phyloP scores from a whole-genome alignment of 2,113 vertebrate genomes.

The Scolopax mira region DNA sequence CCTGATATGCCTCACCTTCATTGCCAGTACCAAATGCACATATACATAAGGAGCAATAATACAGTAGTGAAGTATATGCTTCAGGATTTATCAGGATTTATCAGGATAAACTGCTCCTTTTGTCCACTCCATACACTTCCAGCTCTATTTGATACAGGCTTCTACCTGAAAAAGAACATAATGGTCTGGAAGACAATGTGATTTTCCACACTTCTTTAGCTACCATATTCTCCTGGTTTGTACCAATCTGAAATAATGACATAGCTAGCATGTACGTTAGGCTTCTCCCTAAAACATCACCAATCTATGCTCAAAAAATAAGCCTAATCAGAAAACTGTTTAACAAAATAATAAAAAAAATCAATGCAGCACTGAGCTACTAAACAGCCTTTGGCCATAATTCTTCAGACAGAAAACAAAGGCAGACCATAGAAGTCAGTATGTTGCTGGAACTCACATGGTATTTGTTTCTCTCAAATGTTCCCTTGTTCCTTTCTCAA shows the following conservation, averaged over 20 bases:
- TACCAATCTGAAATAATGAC: neutral
- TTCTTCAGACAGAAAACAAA: neutral
- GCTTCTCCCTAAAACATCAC: neutral
- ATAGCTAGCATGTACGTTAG: neutral
- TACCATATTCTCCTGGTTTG: neutral
- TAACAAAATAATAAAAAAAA: neutral
- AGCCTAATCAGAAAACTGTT: neutral
- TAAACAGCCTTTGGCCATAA: neutral
- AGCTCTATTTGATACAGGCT: neutral
- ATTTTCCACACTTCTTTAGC: neutral
- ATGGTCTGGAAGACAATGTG: neutral
- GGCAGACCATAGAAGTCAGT: neutral
- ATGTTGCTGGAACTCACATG: fast-evolving
- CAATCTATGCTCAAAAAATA: neutral
- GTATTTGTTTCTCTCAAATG: fast-evolving
- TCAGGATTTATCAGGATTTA: fast-evolving
- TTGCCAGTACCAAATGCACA: too few relatives aligned
- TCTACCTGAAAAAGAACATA: neutral
- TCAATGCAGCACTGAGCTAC: neutral
- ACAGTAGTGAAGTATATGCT: neutral
- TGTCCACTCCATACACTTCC: neutral
- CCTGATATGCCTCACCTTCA: neutral
- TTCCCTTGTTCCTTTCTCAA: neutral
- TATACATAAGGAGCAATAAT: neutral
- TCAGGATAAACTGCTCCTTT: neutral